These are phyloP conservation scores for Lasius platythorax DNA, from an alignment of 2,888 invertebrate species.

Conservation along the genomic window DNA sequence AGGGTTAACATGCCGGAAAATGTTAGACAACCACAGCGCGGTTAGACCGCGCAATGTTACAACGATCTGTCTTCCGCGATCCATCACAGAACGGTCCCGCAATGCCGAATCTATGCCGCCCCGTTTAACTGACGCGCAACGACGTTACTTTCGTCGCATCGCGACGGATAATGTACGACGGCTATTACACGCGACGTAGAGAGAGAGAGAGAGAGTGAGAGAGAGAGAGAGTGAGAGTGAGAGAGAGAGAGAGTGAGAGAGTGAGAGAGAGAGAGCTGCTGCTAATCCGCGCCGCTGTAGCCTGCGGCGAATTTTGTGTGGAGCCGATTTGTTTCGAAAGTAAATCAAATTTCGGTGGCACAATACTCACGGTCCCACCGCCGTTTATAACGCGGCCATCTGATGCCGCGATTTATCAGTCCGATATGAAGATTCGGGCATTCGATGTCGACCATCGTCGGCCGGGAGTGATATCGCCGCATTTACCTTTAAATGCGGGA, in stretches of 20 bases:
- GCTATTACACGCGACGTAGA: slow-evolving; percentile 6
- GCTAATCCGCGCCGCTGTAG: background rate
- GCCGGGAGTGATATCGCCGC: slow-evolving; percentile 26
- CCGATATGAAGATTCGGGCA: slow-evolving; percentile 33
- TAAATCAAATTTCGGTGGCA: slow-evolving; percentile 35
- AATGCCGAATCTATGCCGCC: slow-evolving; percentile 34
- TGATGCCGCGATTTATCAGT: slow-evolving; percentile 35
- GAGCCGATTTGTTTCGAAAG: slow-evolving; percentile 22
- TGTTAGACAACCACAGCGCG: slow-evolving; percentile 49
- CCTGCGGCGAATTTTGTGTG: background rate
- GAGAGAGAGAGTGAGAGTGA: no score
- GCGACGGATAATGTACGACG: slow-evolving; percentile 42
- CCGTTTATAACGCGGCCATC: slow-evolving; percentile 29
- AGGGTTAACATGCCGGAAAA: slow-evolving; percentile 53
- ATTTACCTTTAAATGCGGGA: slow-evolving; percentile 47
- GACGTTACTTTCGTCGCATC: slow-evolving; percentile 43
- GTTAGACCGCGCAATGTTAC: slow-evolving; percentile 33
- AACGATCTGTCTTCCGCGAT: slow-evolving; percentile 45
- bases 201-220: no score
- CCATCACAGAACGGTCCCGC: slow-evolving; percentile 35
- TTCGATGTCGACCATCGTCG: slow-evolving; percentile 32
- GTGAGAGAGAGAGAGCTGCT: no score
- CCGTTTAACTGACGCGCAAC: slow-evolving; percentile 20
- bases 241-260: no score
- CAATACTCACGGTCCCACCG: background rate